Base-by-base conservation (phyloP, 1,140 invertebrate species). In the Geopemphigus sp. region DNA sequence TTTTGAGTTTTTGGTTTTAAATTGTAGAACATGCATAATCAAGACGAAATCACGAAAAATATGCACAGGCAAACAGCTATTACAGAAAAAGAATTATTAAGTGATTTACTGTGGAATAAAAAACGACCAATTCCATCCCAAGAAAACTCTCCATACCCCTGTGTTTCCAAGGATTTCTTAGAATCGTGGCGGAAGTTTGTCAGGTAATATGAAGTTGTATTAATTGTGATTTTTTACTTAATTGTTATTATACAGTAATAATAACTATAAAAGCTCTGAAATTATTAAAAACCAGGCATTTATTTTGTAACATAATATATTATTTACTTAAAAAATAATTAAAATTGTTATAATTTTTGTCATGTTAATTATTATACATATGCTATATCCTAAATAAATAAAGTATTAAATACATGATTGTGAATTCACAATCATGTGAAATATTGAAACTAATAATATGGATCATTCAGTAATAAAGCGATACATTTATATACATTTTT, bases 141-240 rank as follows among this genome's bases (percentile, higher is more conserved):
- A 57, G 80, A 22, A 45, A 80, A 32, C 81, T 70, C 63, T 53
- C 73, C 39, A 32, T 82, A n/a, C 17, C 83, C 45, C 63, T 78
- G 81, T 39, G 74, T 76, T 29, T 72, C 76, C 64, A 68, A 80
- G 15, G 80, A 83, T 32, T 83, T 83, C 73, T 61, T 83, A 56
- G 64, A 81, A 53, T 81, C 81, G 29, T 83, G 83, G 83, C 80
- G 80, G 57, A 83, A 81, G 64, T 83, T 83, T 80, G 80, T 83
- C 63, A 82, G 82, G 83, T 83, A 80, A 81, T 61, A 26, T 24
- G n/a, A 53, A 73, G 32, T 39, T 6, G 22, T 63, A 45, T 66
- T n/a, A 45, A 22, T 66, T 22, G 17, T 22, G 45, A 66, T 64
- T 64, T n/a, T 0, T 64, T 39, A 61, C 17, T 4, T 39, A 12